These are phyloP conservation scores for Serrognathus titanus DNA, from an alignment of 2,888 invertebrate genomes.

Conservation along the genomic window DNA sequence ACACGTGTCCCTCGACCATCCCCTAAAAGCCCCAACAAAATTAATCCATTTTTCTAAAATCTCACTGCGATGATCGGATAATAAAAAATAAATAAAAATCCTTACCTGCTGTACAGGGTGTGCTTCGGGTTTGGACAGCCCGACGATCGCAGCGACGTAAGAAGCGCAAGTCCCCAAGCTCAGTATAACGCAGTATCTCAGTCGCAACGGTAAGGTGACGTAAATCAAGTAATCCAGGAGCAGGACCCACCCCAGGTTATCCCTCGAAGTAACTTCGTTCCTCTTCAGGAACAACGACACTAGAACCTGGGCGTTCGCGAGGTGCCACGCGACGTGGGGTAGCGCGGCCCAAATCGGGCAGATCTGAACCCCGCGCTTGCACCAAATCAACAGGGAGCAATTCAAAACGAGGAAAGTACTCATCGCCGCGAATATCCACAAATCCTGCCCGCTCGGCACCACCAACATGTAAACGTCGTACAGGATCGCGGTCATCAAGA, in stretches of 20 bases:
- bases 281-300: constrained; percentile 60
- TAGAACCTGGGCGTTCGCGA: constrained; percentile 61
- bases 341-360: constrained; percentile 54
- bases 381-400: constrained; percentile 44
- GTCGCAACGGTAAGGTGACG: constrained; percentile 67
- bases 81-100: background rate
- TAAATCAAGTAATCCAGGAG: constrained; percentile 70
- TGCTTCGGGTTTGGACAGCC: constrained; percentile 54
- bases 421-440: constrained; percentile 42
- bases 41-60: too few relatives aligned
- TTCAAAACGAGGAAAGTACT: constrained; percentile 45
- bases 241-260: constrained; percentile 69
- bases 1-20: too few relatives aligned
- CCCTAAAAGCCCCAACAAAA: too few relatives aligned
- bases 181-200: constrained; percentile 60
- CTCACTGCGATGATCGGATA: too few relatives aligned
- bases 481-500: constrained; percentile 63
- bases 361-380: constrained; percentile 38
- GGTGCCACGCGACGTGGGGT: constrained; percentile 64
- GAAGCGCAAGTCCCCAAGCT: constrained; percentile 59
- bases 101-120: constrained; percentile 53
- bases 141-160: constrained; percentile 59
- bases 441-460: constrained; percentile 54
- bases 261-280: constrained; percentile 58
- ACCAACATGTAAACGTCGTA: constrained; percentile 62